Conservation (phyloP, 2,888 invertebrate species). For the Metalampra italica region DNA sequence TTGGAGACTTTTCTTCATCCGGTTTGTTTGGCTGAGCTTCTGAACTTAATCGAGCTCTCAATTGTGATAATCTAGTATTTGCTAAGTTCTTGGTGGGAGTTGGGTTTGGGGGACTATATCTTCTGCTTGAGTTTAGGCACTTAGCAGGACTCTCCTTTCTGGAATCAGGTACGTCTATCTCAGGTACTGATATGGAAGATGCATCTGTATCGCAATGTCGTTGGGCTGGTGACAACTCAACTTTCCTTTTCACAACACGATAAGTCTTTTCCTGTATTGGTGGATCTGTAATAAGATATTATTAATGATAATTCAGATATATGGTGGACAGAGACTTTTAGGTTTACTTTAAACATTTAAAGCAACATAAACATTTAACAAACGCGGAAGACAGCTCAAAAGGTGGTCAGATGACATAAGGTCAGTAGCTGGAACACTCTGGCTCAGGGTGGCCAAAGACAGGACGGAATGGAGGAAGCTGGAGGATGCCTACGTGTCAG, state of each 20-base stretch:
- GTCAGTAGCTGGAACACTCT: too few species aligned
- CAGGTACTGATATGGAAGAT: too few species aligned
- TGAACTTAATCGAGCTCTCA: slow-evolving; percentile 39
- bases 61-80: slow-evolving; percentile 43
- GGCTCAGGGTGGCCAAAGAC: too few species aligned
- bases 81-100: slow-evolving; percentile 48
- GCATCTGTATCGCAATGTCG: slow-evolving; percentile 1
- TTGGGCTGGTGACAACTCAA: neutral
- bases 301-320: too few species aligned
- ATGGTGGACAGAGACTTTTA: too few species aligned
- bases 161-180: slow-evolving; percentile 1
- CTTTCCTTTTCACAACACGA: slow-evolving; percentile 15
- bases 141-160: slow-evolving; percentile 22
- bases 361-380: too few species aligned
- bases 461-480: too few species aligned
- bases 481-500: too few species aligned
- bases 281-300: slow-evolving; percentile 17
- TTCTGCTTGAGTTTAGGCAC: slow-evolving; percentile 19
- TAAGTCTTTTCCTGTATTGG: slow-evolving; percentile 19
- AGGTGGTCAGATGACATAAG: too few species aligned
- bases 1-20: slow-evolving; percentile 31
- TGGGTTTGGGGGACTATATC: slow-evolving; percentile 18
- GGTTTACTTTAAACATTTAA: too few species aligned
- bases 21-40: slow-evolving; percentile 34
- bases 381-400: too few species aligned